Evolutionary conservation across 2,113 vertebrate species (phyloP).

Genomic region (Tretioscincus oriximinensis): DNA sequence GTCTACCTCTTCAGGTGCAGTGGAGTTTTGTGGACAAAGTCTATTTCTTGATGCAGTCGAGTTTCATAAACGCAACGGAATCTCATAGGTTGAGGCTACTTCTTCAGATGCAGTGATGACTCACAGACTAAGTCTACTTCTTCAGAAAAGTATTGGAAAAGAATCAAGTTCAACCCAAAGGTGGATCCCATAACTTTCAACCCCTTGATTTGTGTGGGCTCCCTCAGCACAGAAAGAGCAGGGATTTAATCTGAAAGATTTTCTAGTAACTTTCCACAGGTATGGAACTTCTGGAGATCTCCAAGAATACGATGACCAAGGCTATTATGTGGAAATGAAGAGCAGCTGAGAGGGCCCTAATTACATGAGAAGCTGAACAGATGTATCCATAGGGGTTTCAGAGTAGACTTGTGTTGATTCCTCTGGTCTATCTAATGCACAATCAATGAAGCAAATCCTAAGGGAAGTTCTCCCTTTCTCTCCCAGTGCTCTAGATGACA

Average conservation of each 20-base stretch:
- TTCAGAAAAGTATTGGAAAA: background rate
- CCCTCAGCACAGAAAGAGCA: background rate
- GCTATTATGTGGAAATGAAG: background rate
- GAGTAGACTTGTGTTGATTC: background rate
- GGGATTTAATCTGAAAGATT: background rate
- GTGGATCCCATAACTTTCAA: background rate
- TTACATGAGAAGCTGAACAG: background rate
- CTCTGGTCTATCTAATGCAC: background rate
- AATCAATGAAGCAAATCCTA: background rate
- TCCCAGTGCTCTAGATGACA: background rate
- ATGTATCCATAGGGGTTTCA: background rate
- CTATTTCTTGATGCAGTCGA: too few species aligned
- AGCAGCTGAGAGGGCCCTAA: background rate
- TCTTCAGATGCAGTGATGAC: too few species aligned
- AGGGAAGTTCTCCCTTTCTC: background rate
- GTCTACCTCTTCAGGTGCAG: too few species aligned
- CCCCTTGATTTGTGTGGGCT: background rate
- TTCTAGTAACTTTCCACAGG: background rate
- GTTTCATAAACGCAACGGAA: too few species aligned
- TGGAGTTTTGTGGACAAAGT: too few species aligned
- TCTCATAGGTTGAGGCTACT: too few species aligned
- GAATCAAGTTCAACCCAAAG: background rate
- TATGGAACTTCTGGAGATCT: background rate
- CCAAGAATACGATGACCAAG: background rate
- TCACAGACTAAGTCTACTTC: background rate